Evolutionary conservation across 2,797 vertebrate species (phyloP).

Genomic region (Oryzias dopingdopingensis): DNA sequence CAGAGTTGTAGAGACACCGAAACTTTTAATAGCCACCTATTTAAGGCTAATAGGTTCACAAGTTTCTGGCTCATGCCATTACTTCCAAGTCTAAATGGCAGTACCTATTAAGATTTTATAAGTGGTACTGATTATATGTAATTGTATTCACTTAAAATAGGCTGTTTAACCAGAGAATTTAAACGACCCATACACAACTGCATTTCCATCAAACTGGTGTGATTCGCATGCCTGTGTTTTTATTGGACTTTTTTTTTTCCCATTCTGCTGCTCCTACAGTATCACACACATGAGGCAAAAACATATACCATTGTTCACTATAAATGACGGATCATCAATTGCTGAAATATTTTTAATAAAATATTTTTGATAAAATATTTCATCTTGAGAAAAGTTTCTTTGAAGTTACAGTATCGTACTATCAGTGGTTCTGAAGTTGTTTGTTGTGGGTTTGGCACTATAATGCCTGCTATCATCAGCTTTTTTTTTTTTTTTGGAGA

Average conservation of each 20-base stretch:
- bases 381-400: background rate
- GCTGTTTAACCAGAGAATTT: background rate
- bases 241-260: too few relatives aligned
- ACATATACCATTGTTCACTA: too few relatives aligned
- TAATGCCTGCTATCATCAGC: slow-evolving; percentile 37
- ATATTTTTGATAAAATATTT: background rate
- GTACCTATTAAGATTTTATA: slow-evolving; percentile 74
- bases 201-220: too few relatives aligned
- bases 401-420: slow-evolving; percentile 5
- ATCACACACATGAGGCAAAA: too few relatives aligned
- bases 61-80: slow-evolving; percentile 45
- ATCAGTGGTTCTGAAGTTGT: slow-evolving; percentile 3
- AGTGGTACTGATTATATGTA: slow-evolving; percentile 68
- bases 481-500: slow-evolving; percentile 32
- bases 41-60: slow-evolving; percentile 54
- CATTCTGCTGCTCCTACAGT: too few relatives aligned
- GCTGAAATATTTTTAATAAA: too few relatives aligned
- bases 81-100: slow-evolving; percentile 56
- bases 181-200: background rate
- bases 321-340: too few relatives aligned
- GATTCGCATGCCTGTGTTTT: too few relatives aligned
- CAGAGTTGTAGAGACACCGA: too few relatives aligned
- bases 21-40: slow-evolving; percentile 24
- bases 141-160: slow-evolving; percentile 61
- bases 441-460: background rate